Evolutionary conservation across 2,113 vertebrate genomes (phyloP).

Genomic region (Hipposideros armiger): DNA sequence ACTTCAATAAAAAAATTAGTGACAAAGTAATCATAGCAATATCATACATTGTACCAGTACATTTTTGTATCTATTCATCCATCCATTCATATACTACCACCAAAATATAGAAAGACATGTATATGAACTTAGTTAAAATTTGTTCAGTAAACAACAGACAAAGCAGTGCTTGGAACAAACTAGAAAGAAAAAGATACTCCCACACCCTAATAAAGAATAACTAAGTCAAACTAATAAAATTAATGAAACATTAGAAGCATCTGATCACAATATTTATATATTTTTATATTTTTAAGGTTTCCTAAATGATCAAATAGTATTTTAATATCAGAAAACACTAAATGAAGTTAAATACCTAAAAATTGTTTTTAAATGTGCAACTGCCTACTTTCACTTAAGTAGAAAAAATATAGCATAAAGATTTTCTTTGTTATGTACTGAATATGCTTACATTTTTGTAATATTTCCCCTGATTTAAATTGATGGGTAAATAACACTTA

Average conservation of each 20-base stretch:
- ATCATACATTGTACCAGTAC: too few relatives aligned
- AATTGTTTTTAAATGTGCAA: neutral
- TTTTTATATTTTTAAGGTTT: constrained; percentile 6
- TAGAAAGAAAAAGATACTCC: neutral
- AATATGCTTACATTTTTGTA: constrained; percentile 20
- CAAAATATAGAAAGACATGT: neutral
- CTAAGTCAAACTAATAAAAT: neutral
- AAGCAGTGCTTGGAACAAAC: neutral
- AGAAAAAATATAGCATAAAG: neutral
- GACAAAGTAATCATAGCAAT: neutral
- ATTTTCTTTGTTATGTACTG: constrained; percentile 1
- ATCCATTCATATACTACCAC: neutral
- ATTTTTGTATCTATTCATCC: neutral
- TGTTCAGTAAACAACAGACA: neutral
- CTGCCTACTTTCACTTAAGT: neutral
- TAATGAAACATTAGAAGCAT: neutral
- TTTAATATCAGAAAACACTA: neutral
- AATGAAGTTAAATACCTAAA: neutral
- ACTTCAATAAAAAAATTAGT: neutral
- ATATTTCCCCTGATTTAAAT: neutral
- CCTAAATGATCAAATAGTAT: neutral
- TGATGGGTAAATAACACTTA: constrained; percentile 1
- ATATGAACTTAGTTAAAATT: constrained; percentile 1
- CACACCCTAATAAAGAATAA: neutral
- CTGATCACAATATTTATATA: neutral